Base-by-base conservation (phyloP, 2,888 invertebrate species). In the Steinernema scapterisci region DNA sequence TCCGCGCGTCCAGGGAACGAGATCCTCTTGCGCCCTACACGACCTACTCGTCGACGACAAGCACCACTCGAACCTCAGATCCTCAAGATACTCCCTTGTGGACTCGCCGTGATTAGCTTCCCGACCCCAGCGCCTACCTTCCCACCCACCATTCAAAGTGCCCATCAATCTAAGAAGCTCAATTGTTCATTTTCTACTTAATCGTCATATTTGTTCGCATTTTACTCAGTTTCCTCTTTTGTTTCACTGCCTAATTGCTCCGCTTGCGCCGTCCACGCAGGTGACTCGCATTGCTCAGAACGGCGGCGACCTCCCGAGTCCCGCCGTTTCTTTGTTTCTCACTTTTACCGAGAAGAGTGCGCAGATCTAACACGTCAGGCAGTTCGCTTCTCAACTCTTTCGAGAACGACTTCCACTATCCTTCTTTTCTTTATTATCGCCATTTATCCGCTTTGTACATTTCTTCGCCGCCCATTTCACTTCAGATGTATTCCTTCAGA, bases 21-120 rank as follows among this genome's bases (percentile, higher is more conserved):
- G 83, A 83, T 52, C 79, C 78, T 11, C 71, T 80, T 31, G 81
- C 80, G 48, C 75, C 56, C 5, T 78, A 82, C 75, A 80, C 82
- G 7, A 76, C 77, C 11, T 76, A 78, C 63, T 45, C 76, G 19
- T 72, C 76, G 21, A 79, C 73, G 13, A 72, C 54, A 19, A 52
- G 52, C 54, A 43, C 51, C 6, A 16, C 19, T 51, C 31, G 52
- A 7, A 31, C 46, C 38, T 31, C 52, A n/a, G 72, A 77, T 13
- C 73, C 78, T 0, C 73, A 75, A 72, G 82, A 83, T 51, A 81
- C 81, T 5, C 83, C 82, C 16, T 9, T 76, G 16, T 83, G 83
- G 83, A 80, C 82, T 1, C 77, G 81, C 44, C 52, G 73, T 16
- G 77, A 82, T 44, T 75, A 72, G 63, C 23, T 23, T 43, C n/a